Evolutionary conservation across 2,113 vertebrate species (phyloP).

Genomic region (Corythaeola cristata): DNA sequence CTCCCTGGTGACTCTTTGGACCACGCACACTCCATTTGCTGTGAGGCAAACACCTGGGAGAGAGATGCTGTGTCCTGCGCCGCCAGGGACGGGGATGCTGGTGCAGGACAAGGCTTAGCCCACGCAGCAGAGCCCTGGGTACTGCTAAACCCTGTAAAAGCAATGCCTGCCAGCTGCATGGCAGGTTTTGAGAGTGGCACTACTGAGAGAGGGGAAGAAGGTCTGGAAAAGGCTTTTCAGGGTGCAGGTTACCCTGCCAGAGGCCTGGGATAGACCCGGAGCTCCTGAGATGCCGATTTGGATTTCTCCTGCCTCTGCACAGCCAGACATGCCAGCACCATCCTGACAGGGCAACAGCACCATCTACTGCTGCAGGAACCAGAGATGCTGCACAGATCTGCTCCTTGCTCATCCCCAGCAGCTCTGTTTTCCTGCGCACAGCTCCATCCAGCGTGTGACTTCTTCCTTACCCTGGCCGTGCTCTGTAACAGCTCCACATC

Average conservation of each 20-base stretch:
- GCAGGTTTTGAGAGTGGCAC: neutral
- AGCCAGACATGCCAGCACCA: rapidly evolving
- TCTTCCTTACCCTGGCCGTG: neutral
- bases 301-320: neutral
- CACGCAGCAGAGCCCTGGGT: neutral
- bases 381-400: rapidly evolving
- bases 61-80: neutral
- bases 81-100: neutral
- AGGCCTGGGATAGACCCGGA: neutral
- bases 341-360: conserved; percentile 14
- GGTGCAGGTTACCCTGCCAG: neutral
- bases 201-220: neutral
- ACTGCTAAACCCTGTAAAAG: too few species aligned
- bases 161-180: neutral
- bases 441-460: rapidly evolving
- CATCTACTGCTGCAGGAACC: neutral
- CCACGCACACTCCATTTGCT: neutral
- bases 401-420: rapidly evolving
- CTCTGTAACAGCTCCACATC: neutral
- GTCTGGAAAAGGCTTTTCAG: neutral
- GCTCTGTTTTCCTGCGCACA: rapidly evolving
- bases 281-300: neutral
- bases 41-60: neutral
- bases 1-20: neutral
- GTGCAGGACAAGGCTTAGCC: neutral